Base-by-base conservation (phyloP, 2,113 vertebrate species). In the Pelmatolapia mariae region DNA sequence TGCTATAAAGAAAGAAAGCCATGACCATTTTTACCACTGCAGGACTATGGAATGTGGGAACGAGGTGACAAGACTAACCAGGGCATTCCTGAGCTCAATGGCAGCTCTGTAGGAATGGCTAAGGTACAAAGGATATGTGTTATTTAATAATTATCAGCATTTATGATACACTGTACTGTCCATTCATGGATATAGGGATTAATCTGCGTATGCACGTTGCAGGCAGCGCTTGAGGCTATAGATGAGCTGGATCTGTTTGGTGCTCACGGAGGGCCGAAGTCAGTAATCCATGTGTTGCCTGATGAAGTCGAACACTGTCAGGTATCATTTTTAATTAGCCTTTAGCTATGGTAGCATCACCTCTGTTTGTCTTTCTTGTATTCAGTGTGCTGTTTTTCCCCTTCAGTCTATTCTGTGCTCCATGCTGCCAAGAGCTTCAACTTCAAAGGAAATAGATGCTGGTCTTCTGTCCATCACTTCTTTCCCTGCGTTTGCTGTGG, bases 41-140 rank as follows among this genome's bases (percentile, higher is more conserved):
- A 99, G 99, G 99, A 99, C 96, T 99, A 99, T 94, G 98, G 99
- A 73, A 99, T 99, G 97, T 99, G 99, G 99, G 99, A 99, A 92
- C 97, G 99, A 92, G 99, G 99, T 52, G 99, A 99, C 94, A 99
- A 99, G 94, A 99, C 98, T 18, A 99, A 99, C 91, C 98, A 99
- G 92, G 99, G 99, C 84, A 99, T 99, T 86, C 97, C 99, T 1
- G 99, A 99, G 93, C 95, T 99, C 81, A 99, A 99, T 0, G 98
- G 97, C 0, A 99, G 99, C 95, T 99, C 99, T n/a, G 97, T 99
- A 33, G 99, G 99, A 92, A 98, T 99, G 96, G 99, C 99, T 52
- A 99, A 99, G 97, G 99, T 99, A 95, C 15, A 24, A 19, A 3
- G 71, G 38, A 15, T 5, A 33, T 13, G 33, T 7, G 18, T 31